Evolutionary conservation across 2,888 invertebrate species (phyloP), one percentile per base, ranked within the genome.

Genomic region (Aproaerema taeniolella): DNA sequence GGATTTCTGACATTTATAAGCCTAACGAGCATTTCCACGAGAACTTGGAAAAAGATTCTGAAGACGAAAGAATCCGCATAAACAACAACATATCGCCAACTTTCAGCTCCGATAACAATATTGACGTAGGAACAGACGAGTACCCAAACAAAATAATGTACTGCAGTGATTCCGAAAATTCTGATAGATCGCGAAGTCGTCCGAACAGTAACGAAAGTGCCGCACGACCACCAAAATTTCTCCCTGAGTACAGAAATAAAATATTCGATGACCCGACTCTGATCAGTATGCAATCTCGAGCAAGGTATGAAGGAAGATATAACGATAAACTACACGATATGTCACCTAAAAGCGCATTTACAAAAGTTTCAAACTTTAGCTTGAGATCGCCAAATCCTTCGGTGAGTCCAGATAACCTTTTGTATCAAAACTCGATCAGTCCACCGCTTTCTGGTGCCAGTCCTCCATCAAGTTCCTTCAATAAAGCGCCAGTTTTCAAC

Each of bases 331-430:
- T 69, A 2, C 62, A 82, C 1, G 87, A 89, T 3, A 69, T 88
- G 48, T 88, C 89, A 0, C 89, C 90, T 0, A 91, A 91, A 58
- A 95, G 95, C 78, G 95, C 95, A 5, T 95, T 95, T 60, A 95
- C 95, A 1, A 95, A 95, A 87, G 95, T 95, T 9, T 68, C 86
- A 1, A 85, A 86, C 52, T 80, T 61, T 46, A 58, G 72, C 3
- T 80, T 89, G 25, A 65, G 90, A 31, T 92, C 92, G 1, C 92
- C 92, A 0, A 89, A 91, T 48, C 90, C 93, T 11, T 93, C 93
- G 0, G 86, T 93, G 12, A 94, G 94, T 47, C 94, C 94, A 0
- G 94, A 94, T 55, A 91, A 91, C 52, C 75, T 93, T 32, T 89
- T 92, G 46, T 94, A 94, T 53, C 93, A 94, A 58, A 91, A 90